Percentiles rank a stretch among this genome's conserved stretches.
phyloP scores from a whole-genome alignment of 2,888 invertebrate genomes.

The Patella caerulea region DNA sequence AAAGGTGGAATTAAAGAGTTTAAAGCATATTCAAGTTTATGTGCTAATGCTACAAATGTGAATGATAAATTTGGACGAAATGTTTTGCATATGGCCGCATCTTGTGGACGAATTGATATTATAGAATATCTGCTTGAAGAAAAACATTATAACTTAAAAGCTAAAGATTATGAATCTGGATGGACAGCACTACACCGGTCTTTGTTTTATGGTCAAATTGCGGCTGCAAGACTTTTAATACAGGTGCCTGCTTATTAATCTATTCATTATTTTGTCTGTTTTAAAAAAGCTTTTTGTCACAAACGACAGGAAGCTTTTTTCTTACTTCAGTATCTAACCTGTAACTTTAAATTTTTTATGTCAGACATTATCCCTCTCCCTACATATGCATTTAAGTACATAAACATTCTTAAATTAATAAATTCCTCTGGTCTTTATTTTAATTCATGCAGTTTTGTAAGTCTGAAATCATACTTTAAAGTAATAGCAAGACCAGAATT shows the following conservation, averaged over 20 bases:
- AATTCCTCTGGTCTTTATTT: too few relatives aligned
- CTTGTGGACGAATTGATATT: slow-evolving; percentile 80
- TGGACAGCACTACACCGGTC: slow-evolving; percentile 87
- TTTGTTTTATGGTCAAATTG: slow-evolving; percentile 86
- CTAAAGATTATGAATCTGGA: slow-evolving; percentile 81
- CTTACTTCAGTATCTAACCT: too few relatives aligned
- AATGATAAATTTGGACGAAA: slow-evolving; percentile 78
- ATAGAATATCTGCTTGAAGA: slow-evolving; percentile 83
- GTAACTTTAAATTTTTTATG: too few relatives aligned
- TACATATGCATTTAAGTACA: too few relatives aligned
- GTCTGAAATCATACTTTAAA: too few relatives aligned
- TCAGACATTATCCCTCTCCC: too few relatives aligned
- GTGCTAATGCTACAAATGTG: slow-evolving; percentile 59
- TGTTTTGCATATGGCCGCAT: slow-evolving; percentile 84
- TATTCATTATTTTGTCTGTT: background rate
- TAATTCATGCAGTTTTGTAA: too few relatives aligned
- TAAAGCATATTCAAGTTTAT: slow-evolving; percentile 61
- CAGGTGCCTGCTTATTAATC: slow-evolving; percentile 72
- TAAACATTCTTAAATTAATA: too few relatives aligned
- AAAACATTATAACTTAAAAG: slow-evolving; percentile 77
- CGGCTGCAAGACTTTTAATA: slow-evolving; percentile 80
- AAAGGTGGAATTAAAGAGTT: slow-evolving; percentile 61
- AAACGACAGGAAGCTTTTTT: too few relatives aligned
- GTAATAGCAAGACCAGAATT: too few relatives aligned
- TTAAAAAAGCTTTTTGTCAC: too few relatives aligned